Evolutionary conservation across 1,140 invertebrate genomes (phyloP).

Genomic region (Neuroterus valhalla): DNA sequence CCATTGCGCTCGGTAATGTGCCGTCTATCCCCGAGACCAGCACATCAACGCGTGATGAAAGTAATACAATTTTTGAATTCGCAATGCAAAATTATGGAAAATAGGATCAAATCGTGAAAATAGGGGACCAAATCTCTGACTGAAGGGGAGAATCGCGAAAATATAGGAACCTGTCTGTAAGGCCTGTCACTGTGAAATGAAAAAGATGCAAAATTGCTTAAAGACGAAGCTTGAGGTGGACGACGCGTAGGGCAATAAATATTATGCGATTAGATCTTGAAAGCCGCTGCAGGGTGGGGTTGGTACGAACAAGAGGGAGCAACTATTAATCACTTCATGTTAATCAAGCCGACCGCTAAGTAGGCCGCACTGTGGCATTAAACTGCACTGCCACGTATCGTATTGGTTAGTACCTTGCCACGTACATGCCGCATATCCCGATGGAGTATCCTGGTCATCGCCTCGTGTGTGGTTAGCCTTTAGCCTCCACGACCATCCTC

Average conservation of each 20-base stretch:
- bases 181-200: constrained; percentile 22
- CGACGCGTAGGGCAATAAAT: constrained; percentile 66
- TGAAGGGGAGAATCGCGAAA: constrained; percentile 45
- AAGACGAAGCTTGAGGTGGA: constrained; percentile 50
- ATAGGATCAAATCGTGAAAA: no score
- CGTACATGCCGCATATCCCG: constrained; percentile 16
- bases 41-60: no score
- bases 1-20: no score
- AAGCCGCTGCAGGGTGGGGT: constrained; percentile 57
- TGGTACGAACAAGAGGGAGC: constrained; percentile 59
- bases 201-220: constrained; percentile 38
- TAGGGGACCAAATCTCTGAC: not conserved
- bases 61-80: no score
- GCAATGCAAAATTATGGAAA: no score
- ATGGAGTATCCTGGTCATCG: constrained; percentile 33
- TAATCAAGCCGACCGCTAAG: constrained; percentile 69
- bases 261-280: constrained; percentile 70
- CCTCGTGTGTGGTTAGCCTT: constrained; percentile 53
- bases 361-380: constrained; percentile 67
- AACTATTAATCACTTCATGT: constrained; percentile 70
- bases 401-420: constrained; percentile 37
- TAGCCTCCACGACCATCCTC: constrained; percentile 42
- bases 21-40: no score
- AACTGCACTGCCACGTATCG: constrained; percentile 56
- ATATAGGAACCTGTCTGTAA: constrained; percentile 24